Conservation (phyloP, 1,140 invertebrate genomes). For the Megathymus violae region DNA sequence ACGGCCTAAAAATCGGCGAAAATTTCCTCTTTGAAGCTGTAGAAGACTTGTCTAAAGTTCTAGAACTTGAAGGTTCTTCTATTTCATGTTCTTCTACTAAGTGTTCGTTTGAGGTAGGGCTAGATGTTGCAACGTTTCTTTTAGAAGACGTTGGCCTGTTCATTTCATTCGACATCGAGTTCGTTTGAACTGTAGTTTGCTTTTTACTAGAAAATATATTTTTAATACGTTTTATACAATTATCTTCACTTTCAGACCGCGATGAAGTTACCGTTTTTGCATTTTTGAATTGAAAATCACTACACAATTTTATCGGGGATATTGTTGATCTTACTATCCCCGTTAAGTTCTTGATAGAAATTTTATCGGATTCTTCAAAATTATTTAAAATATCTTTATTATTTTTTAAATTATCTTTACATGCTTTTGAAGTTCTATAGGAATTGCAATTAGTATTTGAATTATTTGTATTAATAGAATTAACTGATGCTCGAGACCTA, state of each 20-base stretch:
- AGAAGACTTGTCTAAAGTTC: background rate
- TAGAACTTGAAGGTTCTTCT: background rate
- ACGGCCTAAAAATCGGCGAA: constrained; percentile 7
- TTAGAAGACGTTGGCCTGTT: constrained; percentile 12
- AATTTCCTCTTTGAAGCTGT: constrained; percentile 32
- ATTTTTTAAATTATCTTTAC: too few species aligned
- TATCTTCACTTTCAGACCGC: constrained; percentile 12
- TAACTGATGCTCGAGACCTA: constrained; percentile 45
- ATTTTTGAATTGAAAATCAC: constrained; percentile 36
- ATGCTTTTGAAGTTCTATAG: too few species aligned
- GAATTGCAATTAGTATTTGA: constrained; percentile 29
- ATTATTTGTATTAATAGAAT: constrained; percentile 8
- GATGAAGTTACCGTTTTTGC: background rate
- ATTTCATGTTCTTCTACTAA: background rate
- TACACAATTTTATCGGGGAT: constrained; percentile 53
- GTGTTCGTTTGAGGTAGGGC: background rate
- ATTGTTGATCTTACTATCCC: constrained; percentile 40
- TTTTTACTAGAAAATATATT: constrained; percentile 3
- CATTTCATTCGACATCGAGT: background rate
- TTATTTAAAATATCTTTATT: too few species aligned
- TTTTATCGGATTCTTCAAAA: constrained; percentile 11
- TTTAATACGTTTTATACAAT: constrained; percentile 21
- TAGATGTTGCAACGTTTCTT: background rate
- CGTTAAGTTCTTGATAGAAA: background rate
- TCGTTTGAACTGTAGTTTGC: background rate